A percentile compares a stretch with the other conserved stretches of the same genome.
Evolutionary conservation across 2,888 invertebrate species (phyloP).

Genomic region (Azorinus chamasolen): DNA sequence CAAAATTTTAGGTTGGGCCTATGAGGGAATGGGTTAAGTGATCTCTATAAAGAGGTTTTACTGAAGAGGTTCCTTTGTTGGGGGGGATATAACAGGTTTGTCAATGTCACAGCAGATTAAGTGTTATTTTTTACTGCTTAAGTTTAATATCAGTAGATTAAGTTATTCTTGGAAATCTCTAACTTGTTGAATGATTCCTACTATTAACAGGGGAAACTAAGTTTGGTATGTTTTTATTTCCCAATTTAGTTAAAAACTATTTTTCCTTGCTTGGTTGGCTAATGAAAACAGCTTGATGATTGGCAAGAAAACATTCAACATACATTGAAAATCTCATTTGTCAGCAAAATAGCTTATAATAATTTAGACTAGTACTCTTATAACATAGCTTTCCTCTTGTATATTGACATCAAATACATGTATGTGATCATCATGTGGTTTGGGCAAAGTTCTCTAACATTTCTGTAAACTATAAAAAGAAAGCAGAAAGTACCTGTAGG

Average conservation of each 20-base stretch:
- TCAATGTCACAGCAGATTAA: too few relatives aligned
- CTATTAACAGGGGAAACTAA: conserved; percentile 62
- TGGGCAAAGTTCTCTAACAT: conserved; percentile 10
- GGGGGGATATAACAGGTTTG: too few relatives aligned
- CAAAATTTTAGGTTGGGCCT: too few relatives aligned
- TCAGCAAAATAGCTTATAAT: background rate
- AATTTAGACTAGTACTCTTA: background rate
- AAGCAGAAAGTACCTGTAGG: too few relatives aligned
- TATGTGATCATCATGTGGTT: background rate
- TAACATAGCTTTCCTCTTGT: background rate
- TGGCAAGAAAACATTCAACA: background rate
- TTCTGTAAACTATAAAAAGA: too few relatives aligned
- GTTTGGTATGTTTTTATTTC: conserved; percentile 57
- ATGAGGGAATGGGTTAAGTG: too few relatives aligned
- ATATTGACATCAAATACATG: background rate
- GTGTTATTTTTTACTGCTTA: too few relatives aligned
- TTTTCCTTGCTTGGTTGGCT: conserved; percentile 69
- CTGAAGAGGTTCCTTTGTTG: too few relatives aligned
- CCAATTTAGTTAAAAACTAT: conserved; percentile 20
- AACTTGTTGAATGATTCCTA: conserved; percentile 8
- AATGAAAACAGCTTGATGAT: conserved; percentile 8
- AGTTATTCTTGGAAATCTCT: too few relatives aligned
- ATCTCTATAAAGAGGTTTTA: too few relatives aligned
- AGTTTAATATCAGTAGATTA: too few relatives aligned
- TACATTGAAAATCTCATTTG: conserved; percentile 2